Base-by-base conservation (phyloP, 2,113 vertebrate species). In the Tringa solitaria region DNA sequence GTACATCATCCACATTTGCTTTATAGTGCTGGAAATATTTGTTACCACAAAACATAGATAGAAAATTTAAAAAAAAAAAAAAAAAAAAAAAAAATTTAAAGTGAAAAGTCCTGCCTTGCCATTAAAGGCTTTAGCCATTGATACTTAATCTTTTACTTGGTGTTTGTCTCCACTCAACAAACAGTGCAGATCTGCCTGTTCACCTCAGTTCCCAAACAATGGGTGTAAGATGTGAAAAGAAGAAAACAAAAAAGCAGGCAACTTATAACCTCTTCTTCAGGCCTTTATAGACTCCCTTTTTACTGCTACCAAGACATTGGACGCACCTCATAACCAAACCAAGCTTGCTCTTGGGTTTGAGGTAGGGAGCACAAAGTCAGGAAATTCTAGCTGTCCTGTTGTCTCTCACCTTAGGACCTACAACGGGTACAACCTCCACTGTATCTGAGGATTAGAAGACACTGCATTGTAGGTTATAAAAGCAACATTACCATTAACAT, bases 151-250 rank as follows among this genome's bases (percentile, higher is more conserved):
- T 57, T 54, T 84, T 46, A 35, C 13, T 50, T 28, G 18, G 12
- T 22, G 11, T 53, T 74, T 53, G 10, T 24, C 17, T 69, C 24
- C 18, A 7, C 2, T 1, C 0, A 0, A 19, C 35, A 48, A 35
- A 39, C 6, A 32, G 17, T 32, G 33, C 26, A 46, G 56, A 41
- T 59, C 32, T 87, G 43, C 11, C 28, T 8, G 9, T 10, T 43
- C 28, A 63, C 8, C 20, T 82, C 69, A 33, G 23, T n/a, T 87
- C 33, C 70, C 46, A 45, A 84, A 76, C 18, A 60, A 43, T 4
- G 3, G 4, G 3, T 33, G 6, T 19, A 69, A 64, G 5, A 8
- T 21, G 7, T 61, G 37, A 24, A 30, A 77, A 63, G 3, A 15
- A 48, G 63, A 41, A 23, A 39, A 69, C 3, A 43, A 48, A 60